These are phyloP conservation scores for Petroica traversi DNA, from an alignment of 2,113 vertebrate genomes.

Conservation along the genomic window DNA sequence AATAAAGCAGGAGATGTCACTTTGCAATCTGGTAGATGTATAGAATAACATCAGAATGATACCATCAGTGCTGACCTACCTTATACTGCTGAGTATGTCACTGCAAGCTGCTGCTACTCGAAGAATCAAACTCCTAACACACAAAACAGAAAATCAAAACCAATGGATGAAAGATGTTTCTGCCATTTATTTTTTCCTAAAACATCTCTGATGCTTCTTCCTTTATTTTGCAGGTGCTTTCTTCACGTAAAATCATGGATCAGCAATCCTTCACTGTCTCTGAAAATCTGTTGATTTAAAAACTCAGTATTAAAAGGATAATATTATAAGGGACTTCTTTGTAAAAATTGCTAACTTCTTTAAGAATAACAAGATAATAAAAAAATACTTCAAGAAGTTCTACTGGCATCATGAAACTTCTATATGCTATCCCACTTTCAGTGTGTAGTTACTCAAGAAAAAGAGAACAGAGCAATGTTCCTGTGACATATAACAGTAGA, in stretches of 20 bases:
- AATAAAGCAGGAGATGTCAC: background rate
- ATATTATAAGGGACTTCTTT: slow-evolving; percentile 5
- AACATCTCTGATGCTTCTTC: background rate
- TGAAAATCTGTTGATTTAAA: background rate
- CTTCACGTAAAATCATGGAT: background rate
- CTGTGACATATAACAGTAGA: background rate
- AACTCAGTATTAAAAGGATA: slow-evolving; percentile 1
- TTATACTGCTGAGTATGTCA: background rate
- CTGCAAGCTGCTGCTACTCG: background rate
- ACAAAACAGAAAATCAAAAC: background rate
- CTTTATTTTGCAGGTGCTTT: background rate
- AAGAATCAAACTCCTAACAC: background rate
- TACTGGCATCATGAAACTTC: slow-evolving; percentile 48
- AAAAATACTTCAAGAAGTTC: slow-evolving; percentile 33
- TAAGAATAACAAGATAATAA: background rate
- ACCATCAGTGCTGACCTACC: background rate
- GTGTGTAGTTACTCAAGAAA: slow-evolving; percentile 34
- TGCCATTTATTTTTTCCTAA: background rate
- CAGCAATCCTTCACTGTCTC: background rate
- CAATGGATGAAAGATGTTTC: background rate
- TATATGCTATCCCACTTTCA: slow-evolving; percentile 34
- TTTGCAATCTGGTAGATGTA: background rate
- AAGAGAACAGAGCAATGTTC: slow-evolving; percentile 14
- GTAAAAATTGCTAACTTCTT: background rate
- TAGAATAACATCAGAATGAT: background rate